Evolutionary conservation across 2,113 vertebrate genomes (phyloP).

Genomic region (Lasiurus cinereus): DNA sequence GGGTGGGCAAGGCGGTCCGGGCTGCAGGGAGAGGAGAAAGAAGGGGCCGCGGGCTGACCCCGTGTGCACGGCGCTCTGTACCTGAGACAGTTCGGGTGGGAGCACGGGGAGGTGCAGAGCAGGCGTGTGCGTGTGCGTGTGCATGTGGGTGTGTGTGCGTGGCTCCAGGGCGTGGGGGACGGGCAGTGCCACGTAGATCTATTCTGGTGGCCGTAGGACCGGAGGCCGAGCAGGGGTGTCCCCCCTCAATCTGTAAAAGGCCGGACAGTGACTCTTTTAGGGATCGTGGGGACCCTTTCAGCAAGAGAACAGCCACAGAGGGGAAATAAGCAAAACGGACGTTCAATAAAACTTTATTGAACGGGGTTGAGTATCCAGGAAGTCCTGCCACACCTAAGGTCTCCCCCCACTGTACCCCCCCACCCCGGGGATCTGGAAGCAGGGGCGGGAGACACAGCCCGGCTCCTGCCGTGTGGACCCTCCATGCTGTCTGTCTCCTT

Average conservation of each 20-base stretch:
- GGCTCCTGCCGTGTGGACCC: too few species aligned
- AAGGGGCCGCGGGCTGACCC: fast-evolving
- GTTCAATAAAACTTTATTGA: background rate
- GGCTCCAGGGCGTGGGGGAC: background rate
- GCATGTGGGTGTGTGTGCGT: background rate
- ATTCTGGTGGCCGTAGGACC: background rate
- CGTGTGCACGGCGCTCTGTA: background rate
- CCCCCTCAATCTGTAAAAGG: background rate
- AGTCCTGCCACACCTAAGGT: background rate
- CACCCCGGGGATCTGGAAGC: too few species aligned
- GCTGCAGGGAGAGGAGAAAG: background rate
- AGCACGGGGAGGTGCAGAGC: background rate
- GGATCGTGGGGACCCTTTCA: background rate
- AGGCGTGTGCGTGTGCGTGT: background rate
- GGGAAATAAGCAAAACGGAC: background rate
- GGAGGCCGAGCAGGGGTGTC: background rate
- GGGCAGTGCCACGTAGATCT: fast-evolving
- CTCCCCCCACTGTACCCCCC: background rate
- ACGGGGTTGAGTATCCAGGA: background rate
- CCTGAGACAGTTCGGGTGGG: background rate
- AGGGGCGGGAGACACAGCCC: fast-evolving
- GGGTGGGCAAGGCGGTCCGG: background rate
- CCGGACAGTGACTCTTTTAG: background rate
- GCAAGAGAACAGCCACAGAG: fast-evolving
- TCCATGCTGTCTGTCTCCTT: background rate